These are phyloP conservation scores for Phrynosoma blainvillii DNA, from an alignment of 2,113 vertebrate species.

Conservation along the genomic window DNA sequence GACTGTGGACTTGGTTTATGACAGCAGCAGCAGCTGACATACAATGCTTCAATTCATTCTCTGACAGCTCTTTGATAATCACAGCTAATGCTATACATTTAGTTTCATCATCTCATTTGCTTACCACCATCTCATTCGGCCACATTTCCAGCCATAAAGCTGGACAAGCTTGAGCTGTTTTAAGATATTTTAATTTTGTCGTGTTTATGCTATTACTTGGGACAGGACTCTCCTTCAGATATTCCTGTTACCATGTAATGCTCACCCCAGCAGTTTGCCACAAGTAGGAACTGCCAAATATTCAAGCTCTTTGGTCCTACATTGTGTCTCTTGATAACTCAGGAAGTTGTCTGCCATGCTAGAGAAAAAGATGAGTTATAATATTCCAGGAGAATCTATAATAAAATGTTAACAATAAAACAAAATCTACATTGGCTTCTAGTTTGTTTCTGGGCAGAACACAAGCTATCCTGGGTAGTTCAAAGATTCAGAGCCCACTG, in stretches of 20 bases:
- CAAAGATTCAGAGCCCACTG: no score
- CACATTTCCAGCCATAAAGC: fast-evolving
- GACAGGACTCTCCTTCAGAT: fast-evolving
- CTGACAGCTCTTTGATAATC: conserved; percentile 45
- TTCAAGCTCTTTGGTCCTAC: not conserved
- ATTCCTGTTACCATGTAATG: not conserved
- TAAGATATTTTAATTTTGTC: not conserved
- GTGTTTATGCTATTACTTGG: conserved; percentile 3
- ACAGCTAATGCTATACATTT: conserved; percentile 2
- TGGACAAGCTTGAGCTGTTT: not conserved
- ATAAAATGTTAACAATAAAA: not conserved
- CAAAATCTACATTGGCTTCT: not conserved
- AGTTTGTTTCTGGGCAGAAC: no score
- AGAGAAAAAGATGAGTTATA: not conserved
- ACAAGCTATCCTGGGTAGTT: no score
- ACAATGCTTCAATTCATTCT: conserved; percentile 61
- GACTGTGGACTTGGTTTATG: not conserved
- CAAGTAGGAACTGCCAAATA: not conserved
- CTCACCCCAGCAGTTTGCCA: not conserved
- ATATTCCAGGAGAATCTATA: not conserved
- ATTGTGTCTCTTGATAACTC: not conserved
- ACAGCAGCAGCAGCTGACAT: conserved; percentile 63
- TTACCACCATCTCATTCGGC: not conserved
- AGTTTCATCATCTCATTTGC: conserved; percentile 46
- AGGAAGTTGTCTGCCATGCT: not conserved